These are phyloP conservation scores for Ceratosolen solmsi DNA, from an alignment of 1,140 invertebrate species.

Conservation along the genomic window DNA sequence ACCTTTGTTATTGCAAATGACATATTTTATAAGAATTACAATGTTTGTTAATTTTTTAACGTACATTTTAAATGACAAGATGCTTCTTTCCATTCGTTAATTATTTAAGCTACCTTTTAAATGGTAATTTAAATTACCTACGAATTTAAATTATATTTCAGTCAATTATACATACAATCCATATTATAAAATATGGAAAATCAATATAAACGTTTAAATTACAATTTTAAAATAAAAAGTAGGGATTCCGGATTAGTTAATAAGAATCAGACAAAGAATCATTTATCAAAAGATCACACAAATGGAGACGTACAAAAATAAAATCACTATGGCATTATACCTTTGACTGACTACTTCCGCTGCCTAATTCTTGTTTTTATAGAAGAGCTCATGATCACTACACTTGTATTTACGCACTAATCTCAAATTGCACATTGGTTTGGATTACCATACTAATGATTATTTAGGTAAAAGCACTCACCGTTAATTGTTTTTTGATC, in stretches of 20 bases:
- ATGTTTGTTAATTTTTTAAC: not conserved
- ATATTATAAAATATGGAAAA: not conserved
- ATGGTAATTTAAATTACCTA: too few relatives aligned
- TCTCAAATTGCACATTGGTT: constrained; percentile 46
- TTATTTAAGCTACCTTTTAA: too few relatives aligned
- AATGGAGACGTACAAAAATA: not conserved
- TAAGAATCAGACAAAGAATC: too few relatives aligned
- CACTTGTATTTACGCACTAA: constrained; percentile 16
- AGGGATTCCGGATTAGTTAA: too few relatives aligned
- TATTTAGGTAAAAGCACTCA: constrained; percentile 34
- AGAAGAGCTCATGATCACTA: constrained; percentile 13
- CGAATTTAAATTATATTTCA: too few relatives aligned
- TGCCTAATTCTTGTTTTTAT: too few relatives aligned
- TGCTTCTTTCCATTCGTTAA: too few relatives aligned
- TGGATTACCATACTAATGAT: not conserved
- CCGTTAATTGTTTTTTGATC: not conserved
- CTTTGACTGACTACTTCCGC: not conserved
- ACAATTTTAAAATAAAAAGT: constrained; percentile 19
- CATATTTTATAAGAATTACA: too few relatives aligned
- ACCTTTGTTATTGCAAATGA: too few relatives aligned
- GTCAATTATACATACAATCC: too few relatives aligned
- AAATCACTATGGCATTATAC: constrained; percentile 19
- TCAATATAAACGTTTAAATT: not conserved
- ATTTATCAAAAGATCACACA: constrained; percentile 23
- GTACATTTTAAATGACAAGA: too few relatives aligned